A percentile compares a stretch with the other conserved stretches of the same genome.
phyloP scores from a whole-genome alignment of 2,888 invertebrate species.

The Zeuzera pyrina region DNA sequence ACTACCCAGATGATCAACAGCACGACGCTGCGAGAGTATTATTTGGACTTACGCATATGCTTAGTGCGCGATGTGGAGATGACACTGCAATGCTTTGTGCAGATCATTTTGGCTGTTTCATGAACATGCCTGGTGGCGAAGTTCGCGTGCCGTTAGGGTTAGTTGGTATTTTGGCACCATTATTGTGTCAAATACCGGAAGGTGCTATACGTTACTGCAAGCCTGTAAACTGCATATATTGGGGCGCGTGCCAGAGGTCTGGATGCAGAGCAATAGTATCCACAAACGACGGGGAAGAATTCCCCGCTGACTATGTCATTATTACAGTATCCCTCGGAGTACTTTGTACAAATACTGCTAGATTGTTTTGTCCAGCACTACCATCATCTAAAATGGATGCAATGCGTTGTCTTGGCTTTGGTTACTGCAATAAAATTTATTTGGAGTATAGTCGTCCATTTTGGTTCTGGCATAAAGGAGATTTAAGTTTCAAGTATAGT shows the following conservation, averaged over 20 bases:
- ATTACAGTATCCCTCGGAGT: conserved; percentile 85
- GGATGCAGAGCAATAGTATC: conserved; percentile 71
- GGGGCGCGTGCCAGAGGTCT: conserved; percentile 73
- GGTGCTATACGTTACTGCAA: conserved; percentile 77
- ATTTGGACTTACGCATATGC: conserved; percentile 76
- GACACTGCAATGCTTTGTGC: conserved; percentile 65
- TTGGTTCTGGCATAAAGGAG: conserved; percentile 78
- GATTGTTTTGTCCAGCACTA: conserved; percentile 80
- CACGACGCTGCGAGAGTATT: conserved; percentile 79
- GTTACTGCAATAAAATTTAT: conserved; percentile 83
- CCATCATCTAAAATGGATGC: conserved; percentile 80
- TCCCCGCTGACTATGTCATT: conserved; percentile 84
- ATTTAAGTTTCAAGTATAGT: conserved; percentile 76
- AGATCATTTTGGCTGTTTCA: conserved; percentile 51
- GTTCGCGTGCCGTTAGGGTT: conserved; percentile 77
- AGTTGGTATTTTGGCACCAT: conserved; percentile 76
- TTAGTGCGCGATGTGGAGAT: conserved; percentile 77
- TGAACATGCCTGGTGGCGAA: conserved; percentile 72
- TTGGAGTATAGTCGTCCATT: conserved; percentile 82
- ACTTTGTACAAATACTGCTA: conserved; percentile 74
- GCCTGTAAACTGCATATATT: conserved; percentile 79
- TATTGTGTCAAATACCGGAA: conserved; percentile 76
- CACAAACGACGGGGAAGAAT: conserved; percentile 79
- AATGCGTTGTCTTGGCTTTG: conserved; percentile 78
- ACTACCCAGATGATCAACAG: conserved; percentile 77